phyloP scores from a whole-genome alignment of 2,888 invertebrate genomes.

The Macropis europaea region DNA sequence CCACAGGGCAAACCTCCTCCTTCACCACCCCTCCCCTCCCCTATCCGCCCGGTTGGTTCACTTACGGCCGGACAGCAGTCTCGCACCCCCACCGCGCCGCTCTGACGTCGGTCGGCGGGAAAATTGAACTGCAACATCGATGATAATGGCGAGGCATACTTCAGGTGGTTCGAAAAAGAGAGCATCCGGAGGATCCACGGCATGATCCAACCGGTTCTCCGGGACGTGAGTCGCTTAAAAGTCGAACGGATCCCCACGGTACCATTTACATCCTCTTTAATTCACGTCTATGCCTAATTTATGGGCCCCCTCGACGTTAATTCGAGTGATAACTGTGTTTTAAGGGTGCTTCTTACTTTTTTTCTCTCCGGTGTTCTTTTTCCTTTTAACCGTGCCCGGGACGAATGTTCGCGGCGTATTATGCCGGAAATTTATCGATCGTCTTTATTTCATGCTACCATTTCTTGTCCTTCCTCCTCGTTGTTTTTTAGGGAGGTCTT shows the following conservation, averaged over 20 bases:
- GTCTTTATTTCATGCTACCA: background rate
- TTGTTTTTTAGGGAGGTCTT: background rate
- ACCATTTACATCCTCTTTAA: slow-evolving; percentile 39
- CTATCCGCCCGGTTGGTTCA: slow-evolving; percentile 10
- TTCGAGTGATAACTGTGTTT: slow-evolving; percentile 8
- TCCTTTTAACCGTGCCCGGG: background rate
- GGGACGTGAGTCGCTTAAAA: slow-evolving; percentile 51
- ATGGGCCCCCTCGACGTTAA: slow-evolving; percentile 3
- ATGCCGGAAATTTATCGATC: slow-evolving; percentile 19
- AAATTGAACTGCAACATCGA: slow-evolving; percentile 65
- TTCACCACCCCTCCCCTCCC: background rate
- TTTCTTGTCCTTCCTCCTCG: background rate
- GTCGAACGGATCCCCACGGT: background rate
- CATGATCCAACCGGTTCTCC: slow-evolving; percentile 51
- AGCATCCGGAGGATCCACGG: slow-evolving; percentile 19
- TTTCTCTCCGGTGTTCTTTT: background rate
- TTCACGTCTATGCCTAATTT: slow-evolving; percentile 34
- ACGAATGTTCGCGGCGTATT: background rate
- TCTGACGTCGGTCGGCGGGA: slow-evolving; percentile 7
- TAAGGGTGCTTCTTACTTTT: too few species aligned
- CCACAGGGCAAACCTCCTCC: slow-evolving; percentile 53
- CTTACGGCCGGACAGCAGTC: slow-evolving; percentile 34
- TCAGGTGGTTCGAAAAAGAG: slow-evolving; percentile 48
- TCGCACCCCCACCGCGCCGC: background rate
- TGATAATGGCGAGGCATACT: slow-evolving; percentile 65